These are phyloP conservation scores for Lepus europaeus DNA, from an alignment of 2,113 vertebrate species.

Conservation along the genomic window DNA sequence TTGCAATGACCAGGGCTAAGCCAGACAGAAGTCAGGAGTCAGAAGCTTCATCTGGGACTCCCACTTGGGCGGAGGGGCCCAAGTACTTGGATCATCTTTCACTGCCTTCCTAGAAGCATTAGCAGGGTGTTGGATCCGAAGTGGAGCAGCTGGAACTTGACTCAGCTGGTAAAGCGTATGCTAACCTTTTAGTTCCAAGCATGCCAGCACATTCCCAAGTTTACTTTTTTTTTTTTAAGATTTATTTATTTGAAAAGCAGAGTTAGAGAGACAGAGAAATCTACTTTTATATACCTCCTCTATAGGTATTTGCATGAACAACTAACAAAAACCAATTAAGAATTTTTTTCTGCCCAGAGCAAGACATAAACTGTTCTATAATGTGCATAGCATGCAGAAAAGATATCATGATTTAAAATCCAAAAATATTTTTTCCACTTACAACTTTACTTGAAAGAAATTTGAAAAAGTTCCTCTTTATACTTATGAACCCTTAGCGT, in stretches of 20 bases:
- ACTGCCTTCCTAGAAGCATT: no score
- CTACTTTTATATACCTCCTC: neutral
- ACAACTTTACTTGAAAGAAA: neutral
- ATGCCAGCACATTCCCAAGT: neutral
- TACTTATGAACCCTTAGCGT: neutral
- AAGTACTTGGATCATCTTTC: no score
- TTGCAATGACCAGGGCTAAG: no score
- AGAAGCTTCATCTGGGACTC: no score
- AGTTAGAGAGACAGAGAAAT: no score
- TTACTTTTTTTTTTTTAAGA: neutral
- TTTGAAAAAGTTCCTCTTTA: constrained; percentile 20
- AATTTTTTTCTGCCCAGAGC: neutral
- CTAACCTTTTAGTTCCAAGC: constrained; percentile 3
- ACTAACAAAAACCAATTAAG: constrained; percentile 1
- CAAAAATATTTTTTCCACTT: neutral
- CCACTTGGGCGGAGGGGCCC: no score
- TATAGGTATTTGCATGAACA: neutral
- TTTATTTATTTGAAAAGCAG: no score
- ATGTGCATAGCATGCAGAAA: neutral
- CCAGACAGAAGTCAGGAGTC: no score
- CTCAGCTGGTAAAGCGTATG: neutral
- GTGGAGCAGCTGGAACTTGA: neutral
- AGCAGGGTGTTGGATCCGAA: no score
- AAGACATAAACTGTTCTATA: neutral
- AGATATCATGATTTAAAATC: neutral